phyloP scores from a whole-genome alignment of 2,888 invertebrate genomes.

The Brachypterus glaber region DNA sequence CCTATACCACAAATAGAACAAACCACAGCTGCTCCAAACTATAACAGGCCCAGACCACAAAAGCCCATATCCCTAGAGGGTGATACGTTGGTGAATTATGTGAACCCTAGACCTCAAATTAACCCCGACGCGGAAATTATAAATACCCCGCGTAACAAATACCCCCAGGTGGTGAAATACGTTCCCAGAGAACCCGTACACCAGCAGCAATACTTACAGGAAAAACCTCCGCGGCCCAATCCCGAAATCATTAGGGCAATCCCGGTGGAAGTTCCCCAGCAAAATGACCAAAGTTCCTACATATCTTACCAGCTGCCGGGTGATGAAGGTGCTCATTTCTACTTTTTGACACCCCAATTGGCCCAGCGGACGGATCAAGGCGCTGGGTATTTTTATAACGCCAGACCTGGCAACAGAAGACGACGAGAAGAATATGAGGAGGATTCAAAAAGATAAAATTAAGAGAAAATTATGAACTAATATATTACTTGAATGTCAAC shows the following conservation, averaged over 20 bases:
- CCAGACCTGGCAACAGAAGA: constrained; percentile 26
- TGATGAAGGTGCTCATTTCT: constrained; percentile 68
- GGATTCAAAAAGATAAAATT: constrained; percentile 23
- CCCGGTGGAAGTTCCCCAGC: constrained; percentile 31
- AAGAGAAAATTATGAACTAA: too few relatives aligned
- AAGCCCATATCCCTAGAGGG: constrained; percentile 46
- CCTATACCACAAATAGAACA: constrained; percentile 18
- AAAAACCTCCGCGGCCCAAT: constrained; percentile 15
- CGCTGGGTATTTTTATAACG: constrained; percentile 31
- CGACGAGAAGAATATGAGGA: constrained; percentile 22
- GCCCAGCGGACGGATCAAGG: constrained; percentile 37
- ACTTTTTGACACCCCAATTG: constrained; percentile 65
- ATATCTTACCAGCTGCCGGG: constrained; percentile 66
- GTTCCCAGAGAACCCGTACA: constrained; percentile 17
- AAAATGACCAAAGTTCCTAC: constrained; percentile 46
- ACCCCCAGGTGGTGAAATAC: constrained; percentile 26
- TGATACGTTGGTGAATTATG: constrained; percentile 64
- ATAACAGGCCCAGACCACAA: constrained; percentile 21
- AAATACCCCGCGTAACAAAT: constrained; percentile 23
- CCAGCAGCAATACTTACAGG: constrained; percentile 12
- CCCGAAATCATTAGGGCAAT: constrained; percentile 33
- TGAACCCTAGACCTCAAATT: constrained; percentile 54
- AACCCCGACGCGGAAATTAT: constrained; percentile 59
- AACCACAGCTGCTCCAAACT: constrained; percentile 10
- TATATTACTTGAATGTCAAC: too few relatives aligned